Evolutionary conservation across 2,797 vertebrate genomes (phyloP).

Genomic region (Takifugu rubripes): DNA sequence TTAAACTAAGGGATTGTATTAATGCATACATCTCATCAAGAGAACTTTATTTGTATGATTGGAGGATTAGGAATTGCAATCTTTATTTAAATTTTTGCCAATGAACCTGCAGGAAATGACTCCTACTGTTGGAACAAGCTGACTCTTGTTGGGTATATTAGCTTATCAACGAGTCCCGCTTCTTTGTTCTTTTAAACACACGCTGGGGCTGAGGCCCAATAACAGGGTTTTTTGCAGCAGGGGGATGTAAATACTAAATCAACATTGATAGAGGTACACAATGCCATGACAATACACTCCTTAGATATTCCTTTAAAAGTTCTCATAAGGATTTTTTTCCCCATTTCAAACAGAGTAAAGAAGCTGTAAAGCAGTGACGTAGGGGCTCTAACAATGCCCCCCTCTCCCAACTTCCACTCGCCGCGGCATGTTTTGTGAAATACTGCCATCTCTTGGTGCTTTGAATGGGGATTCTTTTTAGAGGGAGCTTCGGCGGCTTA

Average conservation of each 20-base stretch:
- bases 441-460: slow-evolving; percentile 92
- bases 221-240: slow-evolving; percentile 40
- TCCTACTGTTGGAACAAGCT: slow-evolving; percentile 36
- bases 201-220: slow-evolving; percentile 46
- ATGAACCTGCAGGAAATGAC: slow-evolving; percentile 29
- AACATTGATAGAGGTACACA: slow-evolving; percentile 49
- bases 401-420: not conserved
- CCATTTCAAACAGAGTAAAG: slow-evolving; percentile 58
- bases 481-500: slow-evolving; percentile 17
- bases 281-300: slow-evolving; percentile 47
- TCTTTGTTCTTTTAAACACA: slow-evolving; percentile 44
- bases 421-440: slow-evolving; percentile 84
- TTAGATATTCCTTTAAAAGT: slow-evolving; percentile 60
- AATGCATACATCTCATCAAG: not conserved
- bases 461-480: slow-evolving; percentile 5
- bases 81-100: slow-evolving; percentile 8
- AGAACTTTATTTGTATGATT: not conserved
- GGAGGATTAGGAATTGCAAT: slow-evolving; percentile 5
- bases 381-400: slow-evolving; percentile 46
- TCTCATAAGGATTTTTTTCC: slow-evolving; percentile 56
- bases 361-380: slow-evolving; percentile 56
- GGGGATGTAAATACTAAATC: slow-evolving; percentile 56
- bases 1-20: not conserved
- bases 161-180: slow-evolving; percentile 55
- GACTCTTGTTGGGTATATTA: slow-evolving; percentile 35